Percentiles rank a stretch among this genome's conserved stretches.
phyloP scores from a whole-genome alignment of 2,888 invertebrate species.

The Tuta absoluta region DNA sequence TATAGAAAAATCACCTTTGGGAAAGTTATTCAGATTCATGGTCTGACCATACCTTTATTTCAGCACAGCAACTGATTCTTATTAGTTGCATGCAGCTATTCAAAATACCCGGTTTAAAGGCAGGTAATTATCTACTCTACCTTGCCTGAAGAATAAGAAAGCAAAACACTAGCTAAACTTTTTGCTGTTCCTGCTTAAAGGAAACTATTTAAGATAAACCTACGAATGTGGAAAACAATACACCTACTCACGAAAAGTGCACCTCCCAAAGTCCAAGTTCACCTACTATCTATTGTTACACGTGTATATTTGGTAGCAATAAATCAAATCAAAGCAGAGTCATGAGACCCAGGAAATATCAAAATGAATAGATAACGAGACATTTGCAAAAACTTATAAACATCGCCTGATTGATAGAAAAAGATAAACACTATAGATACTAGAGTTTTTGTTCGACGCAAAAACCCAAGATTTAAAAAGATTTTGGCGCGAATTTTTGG shows the following conservation, averaged over 20 bases:
- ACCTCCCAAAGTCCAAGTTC: neutral
- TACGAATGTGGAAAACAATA: too few species aligned
- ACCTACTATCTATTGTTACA: neutral
- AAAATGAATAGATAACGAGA: slow-evolving; percentile 54
- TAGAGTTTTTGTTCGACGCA: slow-evolving; percentile 48
- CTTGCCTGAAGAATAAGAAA: too few species aligned
- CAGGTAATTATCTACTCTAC: too few species aligned
- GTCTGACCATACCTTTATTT: too few species aligned
- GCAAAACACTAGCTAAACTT: too few species aligned
- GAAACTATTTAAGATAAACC: too few species aligned
- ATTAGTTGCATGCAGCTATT: too few species aligned
- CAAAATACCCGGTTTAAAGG: too few species aligned
- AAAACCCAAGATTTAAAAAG: slow-evolving; percentile 45
- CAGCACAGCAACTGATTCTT: too few species aligned
- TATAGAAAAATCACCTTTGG: too few species aligned
- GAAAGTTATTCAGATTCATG: too few species aligned
- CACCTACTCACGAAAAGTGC: neutral
- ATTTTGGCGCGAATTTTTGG: slow-evolving; percentile 56
- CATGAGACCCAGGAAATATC: slow-evolving; percentile 57
- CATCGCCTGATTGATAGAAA: slow-evolving; percentile 58
- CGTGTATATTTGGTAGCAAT: slow-evolving; percentile 25
- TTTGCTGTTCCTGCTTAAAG: too few species aligned
- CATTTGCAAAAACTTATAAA: slow-evolving; percentile 63
- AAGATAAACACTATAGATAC: slow-evolving; percentile 53
- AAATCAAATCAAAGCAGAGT: slow-evolving; percentile 36